Base-by-base conservation (phyloP, 2,888 invertebrate species). In the Rhopalosiphum nymphaeae region DNA sequence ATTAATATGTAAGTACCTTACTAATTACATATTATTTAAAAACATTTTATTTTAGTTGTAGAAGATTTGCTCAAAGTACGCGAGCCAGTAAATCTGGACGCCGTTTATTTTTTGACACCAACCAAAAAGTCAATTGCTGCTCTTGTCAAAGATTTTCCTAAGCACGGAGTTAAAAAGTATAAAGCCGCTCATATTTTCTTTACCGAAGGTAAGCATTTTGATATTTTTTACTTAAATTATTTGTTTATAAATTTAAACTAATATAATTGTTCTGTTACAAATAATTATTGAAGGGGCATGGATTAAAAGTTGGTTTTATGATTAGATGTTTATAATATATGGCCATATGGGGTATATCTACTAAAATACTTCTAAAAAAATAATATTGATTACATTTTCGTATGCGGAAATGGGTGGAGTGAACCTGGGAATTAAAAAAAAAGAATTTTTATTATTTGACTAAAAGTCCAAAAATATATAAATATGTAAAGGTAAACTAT, bases 1-100 rank as follows among this genome's bases (percentile, higher is more conserved):
- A 9, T 36, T 0, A 13, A 53, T 13, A 56, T 25, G 61, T 67
- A 67, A 36, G 16, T 46, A 21, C 11, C 11, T 5, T 46, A 49
- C 3, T 44, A 36, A 67, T 94, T 89, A 67, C 11, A 57, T 91
- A 44, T 67, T 91, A 44, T 56, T 89, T 89, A 3, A 3, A 53
- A 36, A 26, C 46, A 25, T 42, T 91, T 56, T 36, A 42, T n/a
- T 42, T 84, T 61, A 98, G 98, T 99, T 97, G 99, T 99, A 42
- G 99, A 99, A 96, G 99, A 99, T 96, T 98, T 99, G 95, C 97
- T 98, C 96, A 99, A 99, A 96, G 98, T 98, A 95, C 97, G 99
- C 89, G 99, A 99, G 96, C 99, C 99, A 0, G 96, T 99, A 95
- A 97, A 98, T 94, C 98, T 99, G 98, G 99, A 99, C 96, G 99